Conservation (phyloP, 2,797 vertebrate genomes). For the Leptatherina wallacei region DNA sequence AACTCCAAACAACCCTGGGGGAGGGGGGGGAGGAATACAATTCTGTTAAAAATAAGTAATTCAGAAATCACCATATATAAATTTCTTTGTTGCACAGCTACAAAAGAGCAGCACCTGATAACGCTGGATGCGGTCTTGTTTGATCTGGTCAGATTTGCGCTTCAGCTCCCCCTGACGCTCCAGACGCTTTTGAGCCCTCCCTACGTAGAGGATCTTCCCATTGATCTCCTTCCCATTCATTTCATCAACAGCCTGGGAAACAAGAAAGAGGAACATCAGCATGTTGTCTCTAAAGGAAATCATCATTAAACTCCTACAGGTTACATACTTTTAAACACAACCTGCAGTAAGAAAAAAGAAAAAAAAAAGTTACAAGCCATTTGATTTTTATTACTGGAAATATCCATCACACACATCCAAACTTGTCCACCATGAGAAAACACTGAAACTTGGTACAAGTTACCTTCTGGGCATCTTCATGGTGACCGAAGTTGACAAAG, state of each 20-base stretch:
- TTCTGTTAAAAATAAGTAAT: neutral
- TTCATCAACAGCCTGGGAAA: constrained; percentile 88
- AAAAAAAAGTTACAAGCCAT: neutral
- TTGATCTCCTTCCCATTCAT: constrained; percentile 96
- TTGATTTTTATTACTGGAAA: neutral
- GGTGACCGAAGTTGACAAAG: constrained; percentile 95
- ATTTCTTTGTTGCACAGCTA: neutral
- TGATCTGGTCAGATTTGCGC: constrained; percentile 93
- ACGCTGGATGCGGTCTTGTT: constrained; percentile 91
- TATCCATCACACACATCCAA: neutral
- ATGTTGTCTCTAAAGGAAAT: neutral
- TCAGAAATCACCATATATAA: neutral
- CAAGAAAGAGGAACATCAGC: neutral
- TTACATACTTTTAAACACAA: too few relatives aligned
- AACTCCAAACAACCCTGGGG: too few relatives aligned
- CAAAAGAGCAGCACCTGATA: constrained; percentile 87
- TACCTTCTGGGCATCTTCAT: constrained; percentile 96
- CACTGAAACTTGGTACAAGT: neutral
- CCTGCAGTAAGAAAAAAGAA: too few relatives aligned
- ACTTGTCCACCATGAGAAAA: neutral
- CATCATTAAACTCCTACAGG: neutral
- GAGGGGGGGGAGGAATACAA: too few relatives aligned
- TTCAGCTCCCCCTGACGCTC: constrained; percentile 96
- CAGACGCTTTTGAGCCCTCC: constrained; percentile 93
- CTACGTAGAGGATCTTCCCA: constrained; percentile 89